Evolutionary conservation across 2,888 invertebrate genomes (phyloP).

Genomic region (Fragum whitleyi): DNA sequence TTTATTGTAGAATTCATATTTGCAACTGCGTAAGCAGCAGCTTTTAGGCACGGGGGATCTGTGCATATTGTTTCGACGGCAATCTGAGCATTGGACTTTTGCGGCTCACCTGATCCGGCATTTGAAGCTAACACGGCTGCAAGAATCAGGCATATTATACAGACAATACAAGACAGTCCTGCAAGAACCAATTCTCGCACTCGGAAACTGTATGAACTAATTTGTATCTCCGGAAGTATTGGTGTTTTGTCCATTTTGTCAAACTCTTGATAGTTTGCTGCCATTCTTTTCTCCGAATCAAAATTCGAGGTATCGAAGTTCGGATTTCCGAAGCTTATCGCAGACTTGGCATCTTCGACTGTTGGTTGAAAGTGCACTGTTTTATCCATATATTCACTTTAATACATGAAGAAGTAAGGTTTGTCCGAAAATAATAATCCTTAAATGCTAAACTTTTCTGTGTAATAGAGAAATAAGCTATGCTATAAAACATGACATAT

Average conservation of each 20-base stretch:
- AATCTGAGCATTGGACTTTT: slow-evolving; percentile 51
- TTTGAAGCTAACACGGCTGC: slow-evolving; percentile 70
- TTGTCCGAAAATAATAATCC: too few species aligned
- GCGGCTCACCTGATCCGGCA: slow-evolving; percentile 10
- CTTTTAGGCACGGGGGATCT: slow-evolving; percentile 71
- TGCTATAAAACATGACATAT: too few species aligned
- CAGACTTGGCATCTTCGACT: slow-evolving; percentile 9
- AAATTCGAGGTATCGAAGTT: not conserved
- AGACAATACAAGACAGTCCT: slow-evolving; percentile 58
- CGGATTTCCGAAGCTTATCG: slow-evolving; percentile 43
- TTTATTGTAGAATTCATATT: slow-evolving; percentile 76
- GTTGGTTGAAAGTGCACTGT: slow-evolving; percentile 34
- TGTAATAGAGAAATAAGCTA: too few species aligned
- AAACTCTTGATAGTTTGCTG: slow-evolving; percentile 73
- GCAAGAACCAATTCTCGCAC: slow-evolving; percentile 73
- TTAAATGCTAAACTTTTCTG: too few species aligned
- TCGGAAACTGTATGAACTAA: slow-evolving; percentile 66
- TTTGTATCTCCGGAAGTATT: slow-evolving; percentile 69
- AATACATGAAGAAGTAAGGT: too few species aligned
- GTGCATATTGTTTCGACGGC: slow-evolving; percentile 65
- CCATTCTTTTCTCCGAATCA: slow-evolving; percentile 55
- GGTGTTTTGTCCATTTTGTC: slow-evolving; percentile 70
- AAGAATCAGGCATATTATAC: slow-evolving; percentile 71
- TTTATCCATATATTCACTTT: slow-evolving; percentile 37
- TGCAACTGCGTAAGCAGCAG: slow-evolving; percentile 69